Evolutionary conservation across 2,113 vertebrate genomes (phyloP), one percentile per base, ranked within the genome.

Genomic region (Aphyosemion australe): DNA sequence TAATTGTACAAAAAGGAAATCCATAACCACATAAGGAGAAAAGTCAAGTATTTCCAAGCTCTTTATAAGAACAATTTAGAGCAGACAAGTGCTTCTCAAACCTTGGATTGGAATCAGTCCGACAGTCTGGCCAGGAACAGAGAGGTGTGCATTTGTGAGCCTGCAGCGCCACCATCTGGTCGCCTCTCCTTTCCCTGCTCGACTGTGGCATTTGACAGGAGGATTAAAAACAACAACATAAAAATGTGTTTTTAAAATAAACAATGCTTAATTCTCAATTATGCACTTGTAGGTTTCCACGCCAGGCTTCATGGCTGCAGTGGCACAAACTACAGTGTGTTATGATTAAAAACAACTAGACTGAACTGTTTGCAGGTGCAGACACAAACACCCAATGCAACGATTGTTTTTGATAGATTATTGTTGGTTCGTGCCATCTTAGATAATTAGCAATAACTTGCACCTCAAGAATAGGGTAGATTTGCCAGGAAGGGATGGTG

Each of bases 31-130:
- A 90, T 89, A 90, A 91, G 90, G 87, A 93, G 89, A 90, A 90
- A 93, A 92, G 91, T 93, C 93, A 93, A 94, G 91, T 92, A 93
- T 93, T 93, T 89, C 88, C 82, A 87, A 90, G 91, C 90, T 92
- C 90, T 92, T 93, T 91, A 90, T 91, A 92, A 92, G 89, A 92
- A 91, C 92, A 92, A 90, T 93, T 93, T 92, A 93, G 92, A 85
- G 84, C 80, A 88, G 88, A 92, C 91, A 93, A 94, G 91, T 93
- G 91, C 89, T 92, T 92, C 92, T 92, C 90, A 93, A 93, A 92
- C 87, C 91, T 91, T 90, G 86, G 87, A 90, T 84, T 84, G 83
- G 86, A 90, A 89, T 91, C 82, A 82, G 85, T 78, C 78, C 59
- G 72, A 66, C 83, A 72, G 83, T 69, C 62, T 72, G 73, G 78